Evolutionary conservation across 2,797 vertebrate genomes (phyloP).

Genomic region (Cryptoblepharus egeriae): DNA sequence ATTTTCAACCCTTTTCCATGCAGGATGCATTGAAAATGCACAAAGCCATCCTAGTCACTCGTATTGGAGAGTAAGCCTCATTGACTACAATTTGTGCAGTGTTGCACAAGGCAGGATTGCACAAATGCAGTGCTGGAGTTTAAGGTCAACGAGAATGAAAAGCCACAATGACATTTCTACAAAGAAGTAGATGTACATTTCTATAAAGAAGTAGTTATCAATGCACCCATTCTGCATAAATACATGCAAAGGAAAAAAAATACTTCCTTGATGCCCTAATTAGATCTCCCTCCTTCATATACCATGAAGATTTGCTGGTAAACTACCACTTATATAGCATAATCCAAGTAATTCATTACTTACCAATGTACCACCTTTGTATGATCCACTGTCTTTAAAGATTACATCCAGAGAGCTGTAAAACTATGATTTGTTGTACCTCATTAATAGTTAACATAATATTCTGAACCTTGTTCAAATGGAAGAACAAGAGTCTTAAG

Average conservation of each 20-base stretch:
- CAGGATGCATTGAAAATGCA: no score
- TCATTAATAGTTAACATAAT: constrained; percentile 12
- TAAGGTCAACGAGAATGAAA: neutral
- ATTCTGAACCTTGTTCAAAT: constrained; percentile 35
- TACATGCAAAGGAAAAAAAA: neutral
- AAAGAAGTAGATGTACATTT: neutral
- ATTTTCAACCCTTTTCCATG: no score
- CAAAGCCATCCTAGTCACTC: no score
- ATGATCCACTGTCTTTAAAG: constrained; percentile 11
- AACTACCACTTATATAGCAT: constrained; percentile 13
- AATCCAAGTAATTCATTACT: constrained; percentile 21
- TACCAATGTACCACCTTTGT: constrained; percentile 4
- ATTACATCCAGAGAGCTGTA: constrained; percentile 1
- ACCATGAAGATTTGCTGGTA: constrained; percentile 9
- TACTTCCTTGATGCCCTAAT: neutral
- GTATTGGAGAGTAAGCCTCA: no score
- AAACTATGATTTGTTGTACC: constrained; percentile 24
- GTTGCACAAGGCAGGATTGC: no score
- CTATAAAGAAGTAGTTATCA: neutral
- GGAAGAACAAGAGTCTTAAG: neutral
- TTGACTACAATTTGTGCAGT: no score
- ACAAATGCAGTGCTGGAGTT: neutral
- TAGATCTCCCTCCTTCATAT: neutral
- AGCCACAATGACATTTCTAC: neutral
- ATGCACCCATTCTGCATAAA: neutral